These are phyloP conservation scores for human DNA, from an alignment of 2,113 vertebrate genomes.

Conservation along the genomic window DNA sequence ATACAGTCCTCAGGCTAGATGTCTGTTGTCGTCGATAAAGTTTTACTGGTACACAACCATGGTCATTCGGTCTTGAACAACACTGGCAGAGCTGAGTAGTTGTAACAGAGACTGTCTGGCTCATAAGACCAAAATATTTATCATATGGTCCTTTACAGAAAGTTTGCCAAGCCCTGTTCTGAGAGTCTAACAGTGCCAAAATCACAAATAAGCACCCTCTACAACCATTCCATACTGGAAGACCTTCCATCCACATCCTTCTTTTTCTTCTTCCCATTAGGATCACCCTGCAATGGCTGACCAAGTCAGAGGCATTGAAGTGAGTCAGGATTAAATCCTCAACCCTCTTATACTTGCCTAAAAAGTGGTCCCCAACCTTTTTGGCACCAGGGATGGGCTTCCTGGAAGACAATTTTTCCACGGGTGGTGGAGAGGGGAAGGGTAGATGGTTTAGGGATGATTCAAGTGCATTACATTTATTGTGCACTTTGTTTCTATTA, in stretches of 20 bases:
- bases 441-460: no score
- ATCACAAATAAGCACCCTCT: background rate
- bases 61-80: background rate
- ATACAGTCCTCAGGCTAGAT: background rate
- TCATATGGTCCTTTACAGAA: background rate
- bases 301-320: background rate
- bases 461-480: no score
- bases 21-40: background rate
- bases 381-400: no score
- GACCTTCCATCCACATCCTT: background rate
- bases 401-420: no score
- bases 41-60: background rate
- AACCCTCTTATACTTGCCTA: background rate
- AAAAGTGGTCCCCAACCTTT: background rate
- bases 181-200: background rate
- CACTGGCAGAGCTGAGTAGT: background rate
- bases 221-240: background rate
- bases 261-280: background rate
- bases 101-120: background rate
- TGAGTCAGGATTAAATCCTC: background rate
- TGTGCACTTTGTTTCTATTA: no score
- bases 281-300: background rate
- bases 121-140: background rate
- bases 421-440: no score
- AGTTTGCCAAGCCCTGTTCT: background rate